Evolutionary conservation across 2,113 vertebrate genomes (phyloP).

Genomic region (Brachyhypopomus gauderio): DNA sequence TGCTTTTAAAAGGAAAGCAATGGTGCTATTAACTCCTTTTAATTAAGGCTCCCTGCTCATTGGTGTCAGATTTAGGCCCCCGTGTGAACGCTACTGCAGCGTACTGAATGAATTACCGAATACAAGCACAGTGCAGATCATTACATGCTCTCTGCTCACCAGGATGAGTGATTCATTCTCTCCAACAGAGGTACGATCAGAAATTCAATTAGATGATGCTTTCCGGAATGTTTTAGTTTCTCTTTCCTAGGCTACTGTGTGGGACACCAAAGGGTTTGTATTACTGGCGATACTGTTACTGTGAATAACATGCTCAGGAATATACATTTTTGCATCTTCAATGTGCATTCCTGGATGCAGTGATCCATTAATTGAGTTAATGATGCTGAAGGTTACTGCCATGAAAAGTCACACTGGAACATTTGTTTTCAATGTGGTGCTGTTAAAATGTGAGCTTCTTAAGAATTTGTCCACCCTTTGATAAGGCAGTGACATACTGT

Average conservation of each 20-base stretch:
- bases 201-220: constrained; percentile 21
- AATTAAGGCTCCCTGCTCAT: constrained; percentile 27
- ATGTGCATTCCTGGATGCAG: neutral
- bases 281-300: neutral
- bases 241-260: neutral
- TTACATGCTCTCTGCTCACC: constrained; percentile 26
- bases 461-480: constrained; percentile 1
- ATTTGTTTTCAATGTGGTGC: neutral
- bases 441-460: neutral
- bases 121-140: constrained; percentile 10
- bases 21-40: constrained; percentile 29
- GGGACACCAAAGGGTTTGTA: neutral
- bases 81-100: neutral
- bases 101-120: constrained; percentile 17
- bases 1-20: constrained; percentile 40
- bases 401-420: neutral
- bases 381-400: neutral
- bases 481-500: neutral
- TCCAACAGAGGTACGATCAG: constrained; percentile 20
- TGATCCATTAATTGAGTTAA: neutral
- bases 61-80: neutral
- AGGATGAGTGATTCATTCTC: constrained; percentile 31
- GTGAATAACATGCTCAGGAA: neutral
- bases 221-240: neutral
- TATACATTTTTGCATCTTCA: neutral